Evolutionary conservation across 2,888 invertebrate species (phyloP).

Genomic region (Drosophila vallismaia): DNA sequence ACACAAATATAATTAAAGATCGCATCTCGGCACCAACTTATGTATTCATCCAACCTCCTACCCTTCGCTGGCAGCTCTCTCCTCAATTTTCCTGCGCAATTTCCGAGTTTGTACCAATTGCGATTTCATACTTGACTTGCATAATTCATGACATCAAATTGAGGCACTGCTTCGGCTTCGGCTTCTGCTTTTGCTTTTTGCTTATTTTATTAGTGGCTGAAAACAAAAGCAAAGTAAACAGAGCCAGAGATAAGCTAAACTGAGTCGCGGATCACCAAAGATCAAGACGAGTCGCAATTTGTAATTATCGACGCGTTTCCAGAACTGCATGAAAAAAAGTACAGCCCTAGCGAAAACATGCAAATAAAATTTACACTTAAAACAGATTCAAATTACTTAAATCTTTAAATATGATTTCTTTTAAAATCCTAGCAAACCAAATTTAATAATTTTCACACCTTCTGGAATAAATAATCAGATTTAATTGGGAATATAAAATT

Average conservation of each 20-base stretch:
- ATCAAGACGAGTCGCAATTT: slow-evolving; percentile 61
- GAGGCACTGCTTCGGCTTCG: slow-evolving; percentile 21
- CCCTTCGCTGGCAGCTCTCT: neutral
- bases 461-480: too few relatives aligned
- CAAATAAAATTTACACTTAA: slow-evolving; percentile 1
- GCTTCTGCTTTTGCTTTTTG: neutral
- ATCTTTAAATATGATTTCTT: too few relatives aligned
- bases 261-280: slow-evolving; percentile 51
- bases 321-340: neutral
- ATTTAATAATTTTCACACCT: too few relatives aligned
- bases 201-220: neutral
- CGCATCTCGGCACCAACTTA: slow-evolving; percentile 3
- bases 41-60: slow-evolving; percentile 8
- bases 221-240: neutral
- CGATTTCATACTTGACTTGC: slow-evolving; percentile 53
- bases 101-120: slow-evolving; percentile 53
- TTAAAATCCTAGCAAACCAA: too few relatives aligned
- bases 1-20: slow-evolving; percentile 31
- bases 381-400: neutral
- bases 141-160: slow-evolving; percentile 67
- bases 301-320: slow-evolving; percentile 50
- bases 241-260: slow-evolving; percentile 29
- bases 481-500: too few relatives aligned
- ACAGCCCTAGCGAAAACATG: slow-evolving; percentile 12
- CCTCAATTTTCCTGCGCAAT: slow-evolving; percentile 57